Evolutionary conservation across 2,888 invertebrate species (phyloP), one percentile per base, ranked within the genome.

Genomic region (Ormia ochracea): DNA sequence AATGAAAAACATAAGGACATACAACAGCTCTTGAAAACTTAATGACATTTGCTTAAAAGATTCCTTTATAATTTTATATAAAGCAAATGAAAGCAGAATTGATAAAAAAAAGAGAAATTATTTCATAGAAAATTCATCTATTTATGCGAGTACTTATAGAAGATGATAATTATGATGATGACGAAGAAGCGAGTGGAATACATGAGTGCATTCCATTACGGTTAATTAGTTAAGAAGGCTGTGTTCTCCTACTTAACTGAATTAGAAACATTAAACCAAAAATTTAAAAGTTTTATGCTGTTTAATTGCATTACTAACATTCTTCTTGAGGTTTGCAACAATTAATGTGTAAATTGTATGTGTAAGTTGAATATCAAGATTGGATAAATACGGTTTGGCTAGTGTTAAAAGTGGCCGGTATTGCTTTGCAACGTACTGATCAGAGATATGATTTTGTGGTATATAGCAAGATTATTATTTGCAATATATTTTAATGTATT

Each of bases 11-110:
- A 66, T 14, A 74, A 59, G 23, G 43, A 50, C 41, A 52, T 17
- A 52, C 21, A 50, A 45, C 48, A 50, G 36, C 66, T 50, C 66
- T 74, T 59, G 33, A 59, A 50, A 41, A 50, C 58, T 66, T 74
- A 66, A 59, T 50, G 50, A 66, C 48, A 59, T 66, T 66, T 74
- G 56, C 19, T 73, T 65, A 14, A 74, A 74, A 58, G 56, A 56
- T 65, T 38, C 73, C 58, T 63, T 38, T 43, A 58, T 58, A 33
- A 41, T 74, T 58, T 48, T 17, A 23, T 1, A 45, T 12, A 54
- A 54, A 63, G 17, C 52, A 69, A 59, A 41, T 54, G 33, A 54
- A 68, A 56, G 23, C 31, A 68, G 41, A 52, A 52, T 31, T 50
- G 41, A 31, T 23, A 61, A 33, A 17, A 41, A 41, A 6, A 41